Conservation (phyloP, 2,113 vertebrate species). For the Chamaetylas fuelleborni region DNA sequence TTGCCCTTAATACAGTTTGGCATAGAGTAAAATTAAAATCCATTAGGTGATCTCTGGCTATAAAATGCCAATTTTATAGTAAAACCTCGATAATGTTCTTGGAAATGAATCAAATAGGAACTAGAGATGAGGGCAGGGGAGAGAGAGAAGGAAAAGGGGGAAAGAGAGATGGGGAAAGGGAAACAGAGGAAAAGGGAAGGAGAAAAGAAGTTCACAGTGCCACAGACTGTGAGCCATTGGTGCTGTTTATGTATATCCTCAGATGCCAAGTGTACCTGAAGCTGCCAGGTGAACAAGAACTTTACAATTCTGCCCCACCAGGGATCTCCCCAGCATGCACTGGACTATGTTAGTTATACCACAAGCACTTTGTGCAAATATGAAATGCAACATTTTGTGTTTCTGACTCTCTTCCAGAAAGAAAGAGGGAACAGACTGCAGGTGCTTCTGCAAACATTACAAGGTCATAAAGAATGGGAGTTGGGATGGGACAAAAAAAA, state of each 20-base stretch:
- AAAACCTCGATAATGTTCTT: background rate
- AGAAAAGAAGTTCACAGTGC: background rate
- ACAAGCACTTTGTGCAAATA: background rate
- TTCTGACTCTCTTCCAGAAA: background rate
- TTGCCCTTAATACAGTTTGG: background rate
- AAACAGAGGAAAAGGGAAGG: background rate
- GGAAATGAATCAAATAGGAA: background rate
- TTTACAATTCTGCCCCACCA: background rate
- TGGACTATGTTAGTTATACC: background rate
- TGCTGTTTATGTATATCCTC: background rate
- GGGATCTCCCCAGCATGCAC: background rate
- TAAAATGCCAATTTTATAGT: background rate
- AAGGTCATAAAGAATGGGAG: background rate
- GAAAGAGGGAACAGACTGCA: background rate
- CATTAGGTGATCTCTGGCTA: no score
- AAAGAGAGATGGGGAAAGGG: background rate
- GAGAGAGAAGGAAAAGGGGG: background rate
- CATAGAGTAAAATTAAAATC: background rate
- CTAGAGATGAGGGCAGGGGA: background rate
- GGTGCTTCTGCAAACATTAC: background rate
- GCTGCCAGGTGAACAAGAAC: background rate
- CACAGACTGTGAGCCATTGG: background rate
- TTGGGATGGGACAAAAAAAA: background rate
- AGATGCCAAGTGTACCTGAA: background rate
- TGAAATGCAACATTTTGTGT: background rate